Conservation (phyloP, 2,113 vertebrate genomes). For the Mus spicilegus region DNA sequence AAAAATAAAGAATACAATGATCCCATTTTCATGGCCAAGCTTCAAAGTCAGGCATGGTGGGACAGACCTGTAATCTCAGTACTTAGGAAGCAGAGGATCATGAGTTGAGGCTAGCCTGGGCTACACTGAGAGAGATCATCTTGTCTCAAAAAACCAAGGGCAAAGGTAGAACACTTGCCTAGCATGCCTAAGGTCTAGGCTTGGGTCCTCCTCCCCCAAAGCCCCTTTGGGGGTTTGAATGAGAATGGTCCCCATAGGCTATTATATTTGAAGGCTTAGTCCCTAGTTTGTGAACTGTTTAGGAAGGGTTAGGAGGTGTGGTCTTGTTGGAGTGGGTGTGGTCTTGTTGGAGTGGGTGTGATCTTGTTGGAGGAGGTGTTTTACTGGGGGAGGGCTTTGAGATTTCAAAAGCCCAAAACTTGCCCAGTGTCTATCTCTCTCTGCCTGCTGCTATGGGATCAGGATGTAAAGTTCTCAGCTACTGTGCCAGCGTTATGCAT, state of each 20-base stretch:
- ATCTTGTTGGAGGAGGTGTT: not conserved
- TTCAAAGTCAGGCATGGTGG: not conserved
- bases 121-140: not conserved
- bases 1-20: not conserved
- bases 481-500: not conserved
- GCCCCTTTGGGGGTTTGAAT: not conserved
- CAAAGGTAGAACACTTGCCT: not conserved
- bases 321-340: not conserved
- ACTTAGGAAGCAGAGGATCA: not conserved
- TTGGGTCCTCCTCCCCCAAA: not conserved
- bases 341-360: not conserved
- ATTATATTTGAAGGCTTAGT: not conserved
- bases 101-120: not conserved
- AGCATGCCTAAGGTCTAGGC: not conserved
- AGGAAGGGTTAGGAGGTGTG: not conserved
- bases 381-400: not conserved
- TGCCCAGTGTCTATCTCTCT: not conserved
- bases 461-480: not conserved
- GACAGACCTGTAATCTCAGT: not conserved
- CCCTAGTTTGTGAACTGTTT: not conserved
- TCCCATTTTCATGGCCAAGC: not conserved
- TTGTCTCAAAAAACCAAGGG: not conserved
- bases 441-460: not conserved
- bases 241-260: not conserved
- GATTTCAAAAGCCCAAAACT: not conserved